These are phyloP conservation scores for Eudyptes chrysolophus DNA, from an alignment of 2,113 vertebrate species.

Conservation along the genomic window DNA sequence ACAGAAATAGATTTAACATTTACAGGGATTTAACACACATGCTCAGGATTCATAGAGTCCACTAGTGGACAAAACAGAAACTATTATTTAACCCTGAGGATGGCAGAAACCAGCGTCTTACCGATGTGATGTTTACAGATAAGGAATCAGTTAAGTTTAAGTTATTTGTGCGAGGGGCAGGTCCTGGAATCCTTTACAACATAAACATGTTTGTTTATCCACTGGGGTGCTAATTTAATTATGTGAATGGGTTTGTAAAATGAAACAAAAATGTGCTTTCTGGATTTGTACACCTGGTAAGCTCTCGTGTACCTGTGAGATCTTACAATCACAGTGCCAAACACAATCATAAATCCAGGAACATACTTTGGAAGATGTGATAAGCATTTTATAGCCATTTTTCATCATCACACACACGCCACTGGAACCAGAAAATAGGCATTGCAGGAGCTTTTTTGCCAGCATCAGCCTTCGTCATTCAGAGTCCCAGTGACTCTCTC, in stretches of 20 bases:
- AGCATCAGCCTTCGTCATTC: neutral
- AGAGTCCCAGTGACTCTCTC: neutral
- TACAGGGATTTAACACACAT: neutral
- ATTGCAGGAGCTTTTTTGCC: neutral
- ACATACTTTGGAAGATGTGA: neutral
- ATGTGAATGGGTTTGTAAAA: neutral
- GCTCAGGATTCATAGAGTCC: neutral
- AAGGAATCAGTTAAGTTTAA: neutral
- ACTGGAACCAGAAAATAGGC: neutral
- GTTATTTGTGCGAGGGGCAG: neutral
- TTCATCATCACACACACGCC: neutral
- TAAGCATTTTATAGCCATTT: neutral
- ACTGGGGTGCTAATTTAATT: neutral
- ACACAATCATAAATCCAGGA: neutral
- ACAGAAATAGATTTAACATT: neutral
- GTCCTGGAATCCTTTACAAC: neutral
- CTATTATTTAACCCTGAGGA: neutral
- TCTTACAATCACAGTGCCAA: neutral
- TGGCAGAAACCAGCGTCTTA: neutral
- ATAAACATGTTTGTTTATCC: neutral
- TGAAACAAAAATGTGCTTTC: neutral
- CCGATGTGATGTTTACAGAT: neutral
- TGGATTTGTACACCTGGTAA: neutral
- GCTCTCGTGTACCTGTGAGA: neutral
- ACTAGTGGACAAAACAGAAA: neutral